Conservation (phyloP, 92 coral and sea anemone genomes). For the Zoanthus sociatus region DNA sequence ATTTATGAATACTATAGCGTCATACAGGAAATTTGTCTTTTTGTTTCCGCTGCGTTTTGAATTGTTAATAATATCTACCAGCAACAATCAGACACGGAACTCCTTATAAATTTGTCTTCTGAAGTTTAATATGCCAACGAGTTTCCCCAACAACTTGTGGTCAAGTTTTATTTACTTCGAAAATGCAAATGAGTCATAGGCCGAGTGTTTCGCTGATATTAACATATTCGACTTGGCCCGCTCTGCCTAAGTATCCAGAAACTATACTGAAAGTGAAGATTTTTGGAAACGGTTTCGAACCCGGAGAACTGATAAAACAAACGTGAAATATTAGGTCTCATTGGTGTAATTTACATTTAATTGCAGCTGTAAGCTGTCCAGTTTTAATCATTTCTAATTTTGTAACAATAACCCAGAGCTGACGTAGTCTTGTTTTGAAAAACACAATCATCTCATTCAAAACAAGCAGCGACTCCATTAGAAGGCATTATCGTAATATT, state of each 20-base stretch:
- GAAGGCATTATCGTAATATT: slow-evolving; percentile 13
- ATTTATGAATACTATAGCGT: background rate
- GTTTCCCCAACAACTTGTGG: background rate
- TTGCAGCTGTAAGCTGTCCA: slow-evolving; percentile 27
- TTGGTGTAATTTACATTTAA: slow-evolving; percentile 13
- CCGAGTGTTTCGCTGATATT: background rate
- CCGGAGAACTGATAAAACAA: slow-evolving; percentile 10
- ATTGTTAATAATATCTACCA: slow-evolving; percentile 28
- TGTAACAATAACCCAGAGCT: background rate
- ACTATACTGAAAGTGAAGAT: slow-evolving; percentile 10
- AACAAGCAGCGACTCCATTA: slow-evolving; percentile 4
- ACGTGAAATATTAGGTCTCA: slow-evolving; percentile 11
- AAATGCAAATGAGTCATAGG: slow-evolving; percentile 26
- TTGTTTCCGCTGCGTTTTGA: slow-evolving; percentile 26
- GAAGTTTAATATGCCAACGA: slow-evolving; percentile 11
- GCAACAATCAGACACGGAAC: slow-evolving; percentile 8
- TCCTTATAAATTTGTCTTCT: background rate
- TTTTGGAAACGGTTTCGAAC: background rate
- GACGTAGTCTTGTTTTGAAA: slow-evolving; percentile 27
- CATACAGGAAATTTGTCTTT: slow-evolving; percentile 14
- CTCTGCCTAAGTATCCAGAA: background rate
- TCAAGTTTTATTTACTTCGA: slow-evolving; percentile 29
- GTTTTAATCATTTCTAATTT: slow-evolving; percentile 9
- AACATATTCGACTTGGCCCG: background rate
- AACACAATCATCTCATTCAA: slow-evolving; percentile 20